These are phyloP conservation scores for Aphelenchoides fujianensis DNA, from an alignment of 1,140 invertebrate species.

Conservation along the genomic window DNA sequence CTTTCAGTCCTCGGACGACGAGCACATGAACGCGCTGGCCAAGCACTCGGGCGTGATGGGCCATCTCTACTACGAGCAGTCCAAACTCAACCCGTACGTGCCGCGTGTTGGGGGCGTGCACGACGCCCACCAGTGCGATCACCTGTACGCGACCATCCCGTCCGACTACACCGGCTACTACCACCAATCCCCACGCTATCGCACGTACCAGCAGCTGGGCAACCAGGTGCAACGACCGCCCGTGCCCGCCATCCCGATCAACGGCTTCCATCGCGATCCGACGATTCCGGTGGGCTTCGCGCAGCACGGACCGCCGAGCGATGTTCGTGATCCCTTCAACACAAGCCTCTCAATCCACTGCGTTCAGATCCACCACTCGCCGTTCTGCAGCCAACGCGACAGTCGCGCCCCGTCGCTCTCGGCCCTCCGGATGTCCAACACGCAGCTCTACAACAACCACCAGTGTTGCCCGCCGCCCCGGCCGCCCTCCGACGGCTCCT, in stretches of 20 bases:
- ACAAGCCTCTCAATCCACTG: neutral
- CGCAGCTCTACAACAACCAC: constrained; percentile 8
- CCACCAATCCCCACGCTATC: neutral
- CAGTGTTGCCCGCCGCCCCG: neutral
- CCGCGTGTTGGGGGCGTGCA: neutral
- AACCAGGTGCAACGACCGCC: neutral
- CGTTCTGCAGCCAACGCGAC: neutral
- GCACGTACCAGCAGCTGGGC: neutral
- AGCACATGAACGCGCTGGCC: neutral
- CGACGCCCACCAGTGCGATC: neutral
- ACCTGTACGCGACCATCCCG: constrained; percentile 6
- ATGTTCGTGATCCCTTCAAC: neutral
- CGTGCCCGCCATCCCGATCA: neutral
- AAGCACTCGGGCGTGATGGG: neutral
- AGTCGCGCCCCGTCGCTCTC: neutral
- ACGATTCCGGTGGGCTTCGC: neutral
- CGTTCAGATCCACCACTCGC: neutral
- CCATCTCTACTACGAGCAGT: neutral
- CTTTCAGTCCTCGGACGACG: constrained; percentile 4
- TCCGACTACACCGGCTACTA: neutral
- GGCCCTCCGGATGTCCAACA: neutral
- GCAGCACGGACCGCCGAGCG: neutral
- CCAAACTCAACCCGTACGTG: neutral
- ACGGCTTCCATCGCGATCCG: neutral
- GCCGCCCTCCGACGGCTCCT: constrained; percentile 8